phyloP scores from a whole-genome alignment of 1,140 invertebrate genomes.

The Heterodera carotae region DNA sequence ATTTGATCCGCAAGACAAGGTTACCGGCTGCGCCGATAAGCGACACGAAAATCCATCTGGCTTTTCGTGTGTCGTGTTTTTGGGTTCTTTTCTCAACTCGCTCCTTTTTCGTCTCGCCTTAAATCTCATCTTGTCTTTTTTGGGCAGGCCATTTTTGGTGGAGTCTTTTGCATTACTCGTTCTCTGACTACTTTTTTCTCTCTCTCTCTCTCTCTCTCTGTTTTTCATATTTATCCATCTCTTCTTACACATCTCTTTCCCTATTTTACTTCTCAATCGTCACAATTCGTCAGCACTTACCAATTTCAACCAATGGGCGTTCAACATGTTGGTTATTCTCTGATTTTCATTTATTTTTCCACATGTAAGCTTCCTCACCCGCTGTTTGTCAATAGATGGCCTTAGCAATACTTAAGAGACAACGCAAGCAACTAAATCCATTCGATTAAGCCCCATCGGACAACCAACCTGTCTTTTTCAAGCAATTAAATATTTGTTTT shows the following conservation, averaged over 20 bases:
- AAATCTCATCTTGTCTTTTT: too few relatives aligned
- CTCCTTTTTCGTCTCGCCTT: too few relatives aligned
- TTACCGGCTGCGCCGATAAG: too few relatives aligned
- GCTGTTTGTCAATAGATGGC: background rate
- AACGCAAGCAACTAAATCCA: background rate
- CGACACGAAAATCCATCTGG: too few relatives aligned
- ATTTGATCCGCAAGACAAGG: too few relatives aligned
- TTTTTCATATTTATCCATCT: too few relatives aligned
- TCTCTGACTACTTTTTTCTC: too few relatives aligned
- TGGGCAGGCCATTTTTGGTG: too few relatives aligned
- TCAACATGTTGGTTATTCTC: background rate
- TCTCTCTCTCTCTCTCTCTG: too few relatives aligned
- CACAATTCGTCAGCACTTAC: background rate
- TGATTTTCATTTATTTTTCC: background rate
- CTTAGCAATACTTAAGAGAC: background rate
- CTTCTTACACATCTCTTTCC: background rate
- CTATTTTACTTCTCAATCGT: background rate
- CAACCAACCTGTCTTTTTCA: background rate
- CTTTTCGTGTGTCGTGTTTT: too few relatives aligned
- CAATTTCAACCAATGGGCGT: slow-evolving; percentile 1
- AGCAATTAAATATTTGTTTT: background rate
- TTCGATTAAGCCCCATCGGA: background rate
- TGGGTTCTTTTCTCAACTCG: too few relatives aligned
- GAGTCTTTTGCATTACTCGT: background rate
- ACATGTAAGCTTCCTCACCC: background rate